Evolutionary conservation across 2,888 invertebrate genomes (phyloP), one percentile per base, ranked within the genome.

Genomic region (Orchesellides sinensis): DNA sequence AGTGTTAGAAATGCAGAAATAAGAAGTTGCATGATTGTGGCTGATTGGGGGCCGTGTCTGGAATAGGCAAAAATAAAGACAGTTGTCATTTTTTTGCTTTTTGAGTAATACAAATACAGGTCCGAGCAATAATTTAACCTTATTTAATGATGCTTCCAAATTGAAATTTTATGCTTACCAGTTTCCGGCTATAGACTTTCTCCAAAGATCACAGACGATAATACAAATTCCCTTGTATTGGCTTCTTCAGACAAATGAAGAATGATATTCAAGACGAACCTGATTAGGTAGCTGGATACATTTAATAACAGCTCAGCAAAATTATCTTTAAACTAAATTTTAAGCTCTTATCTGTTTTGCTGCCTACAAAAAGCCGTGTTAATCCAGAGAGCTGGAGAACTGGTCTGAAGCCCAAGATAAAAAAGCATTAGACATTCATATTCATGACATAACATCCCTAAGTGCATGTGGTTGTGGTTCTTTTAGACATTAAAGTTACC

Each of bases 1-100:
- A 66, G 19, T 21, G 77, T 68, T n/a, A 84, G 52, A 12, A 74
- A 56, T 2, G 84, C 77, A 14, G 84, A 84, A 14, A 84, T 66
- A 14, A 80, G 17, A 0, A 84, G 21, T 21, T 84, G 84, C 80
- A 84, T n/a, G n/a, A n/a, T 77, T 14, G 0, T 84, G 35, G 21
- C 2, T n/a, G 12, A 21, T 47, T n/a, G n/a, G n/a, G n/a, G n/a
- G n/a, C n/a, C n/a, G n/a, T n/a, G 27, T 61, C 61, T 74, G 23
- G 0, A 69, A 54, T 45, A 63, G 10, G 19, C 29, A 77, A 54
- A 66, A 35, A 54, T 2, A 35, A 19, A 10, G 49, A 21, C 23
- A 21, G n/a, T n/a, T n/a, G n/a, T n/a, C n/a, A n/a, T n/a, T 12
- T 35, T 35, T 12, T 35, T 12, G 12, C 40, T 35, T 35, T 35